Percentiles rank a stretch among this genome's conserved stretches.
Evolutionary conservation across 2,113 vertebrate genomes (phyloP).

Genomic region (Strix aluco): DNA sequence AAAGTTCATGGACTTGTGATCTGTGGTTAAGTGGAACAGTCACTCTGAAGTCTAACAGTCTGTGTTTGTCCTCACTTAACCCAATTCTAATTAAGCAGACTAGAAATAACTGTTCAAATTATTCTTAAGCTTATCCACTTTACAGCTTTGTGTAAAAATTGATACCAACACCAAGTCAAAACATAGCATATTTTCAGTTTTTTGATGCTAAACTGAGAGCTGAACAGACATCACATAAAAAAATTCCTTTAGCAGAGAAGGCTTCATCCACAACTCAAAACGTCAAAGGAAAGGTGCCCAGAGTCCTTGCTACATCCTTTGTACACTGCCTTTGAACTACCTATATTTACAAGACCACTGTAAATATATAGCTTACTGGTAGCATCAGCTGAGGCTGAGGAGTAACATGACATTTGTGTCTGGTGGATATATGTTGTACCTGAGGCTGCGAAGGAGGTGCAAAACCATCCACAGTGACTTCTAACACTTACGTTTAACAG

Average conservation of each 20-base stretch:
- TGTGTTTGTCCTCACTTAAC: slow-evolving; percentile 18
- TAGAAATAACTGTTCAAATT: slow-evolving; percentile 21
- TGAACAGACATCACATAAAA: background rate
- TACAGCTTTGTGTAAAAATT: background rate
- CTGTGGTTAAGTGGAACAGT: background rate
- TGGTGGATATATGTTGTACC: background rate
- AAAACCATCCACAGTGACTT: background rate
- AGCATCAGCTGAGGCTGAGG: background rate
- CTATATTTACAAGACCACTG: background rate
- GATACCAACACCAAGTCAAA: background rate
- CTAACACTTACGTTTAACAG: background rate
- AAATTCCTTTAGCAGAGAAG: background rate
- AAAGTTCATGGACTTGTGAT: background rate
- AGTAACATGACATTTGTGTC: background rate
- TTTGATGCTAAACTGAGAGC: background rate
- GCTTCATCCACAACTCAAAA: background rate
- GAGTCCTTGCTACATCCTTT: background rate
- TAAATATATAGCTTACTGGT: background rate
- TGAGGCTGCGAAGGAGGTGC: background rate
- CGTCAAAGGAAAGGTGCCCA: background rate
- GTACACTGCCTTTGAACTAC: background rate
- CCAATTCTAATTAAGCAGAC: slow-evolving; percentile 18
- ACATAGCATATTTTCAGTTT: background rate
- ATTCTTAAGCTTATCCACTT: slow-evolving; percentile 3
- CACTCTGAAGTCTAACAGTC: background rate